phyloP scores from a whole-genome alignment of 2,888 invertebrate species.

The Catocala fraxini region DNA sequence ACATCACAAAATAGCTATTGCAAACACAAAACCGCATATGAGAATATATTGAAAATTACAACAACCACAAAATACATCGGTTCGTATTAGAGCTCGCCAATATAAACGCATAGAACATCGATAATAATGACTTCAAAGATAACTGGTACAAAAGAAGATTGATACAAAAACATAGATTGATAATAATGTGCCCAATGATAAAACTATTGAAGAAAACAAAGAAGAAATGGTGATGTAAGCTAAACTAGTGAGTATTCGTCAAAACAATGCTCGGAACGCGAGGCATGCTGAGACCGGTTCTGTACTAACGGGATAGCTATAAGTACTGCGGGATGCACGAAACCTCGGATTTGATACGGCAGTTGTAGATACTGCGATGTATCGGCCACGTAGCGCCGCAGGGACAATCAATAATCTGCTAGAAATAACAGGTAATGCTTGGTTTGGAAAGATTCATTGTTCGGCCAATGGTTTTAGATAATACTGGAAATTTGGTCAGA shows the following conservation, averaged over 20 bases:
- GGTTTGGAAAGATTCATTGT: neutral
- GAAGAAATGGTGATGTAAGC: constrained; percentile 28
- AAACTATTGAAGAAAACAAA: constrained; percentile 1
- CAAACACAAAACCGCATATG: constrained; percentile 25
- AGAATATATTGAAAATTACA: constrained; percentile 17
- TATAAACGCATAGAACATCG: neutral
- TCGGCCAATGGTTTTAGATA: neutral
- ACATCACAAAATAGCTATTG: constrained; percentile 4
- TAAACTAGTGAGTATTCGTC: constrained; percentile 53
- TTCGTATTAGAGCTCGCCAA: constrained; percentile 6
- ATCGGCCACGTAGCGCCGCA: constrained; percentile 33
- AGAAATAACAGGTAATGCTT: constrained; percentile 5
- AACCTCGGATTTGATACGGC: constrained; percentile 59
- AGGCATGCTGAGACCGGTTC: constrained; percentile 68
- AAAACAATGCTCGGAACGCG: constrained; percentile 68
- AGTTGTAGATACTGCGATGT: constrained; percentile 42
- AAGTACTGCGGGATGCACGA: constrained; percentile 57
- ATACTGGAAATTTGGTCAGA: constrained; percentile 1
- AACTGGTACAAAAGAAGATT: neutral
- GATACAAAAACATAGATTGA: neutral
- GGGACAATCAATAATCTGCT: constrained; percentile 16
- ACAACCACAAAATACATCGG: constrained; percentile 3
- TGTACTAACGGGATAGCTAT: constrained; percentile 69
- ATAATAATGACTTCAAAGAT: neutral
- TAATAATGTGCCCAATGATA: constrained; percentile 5